Evolutionary conservation across 2,797 vertebrate genomes (phyloP).

Genomic region (Tadarida brasiliensis): DNA sequence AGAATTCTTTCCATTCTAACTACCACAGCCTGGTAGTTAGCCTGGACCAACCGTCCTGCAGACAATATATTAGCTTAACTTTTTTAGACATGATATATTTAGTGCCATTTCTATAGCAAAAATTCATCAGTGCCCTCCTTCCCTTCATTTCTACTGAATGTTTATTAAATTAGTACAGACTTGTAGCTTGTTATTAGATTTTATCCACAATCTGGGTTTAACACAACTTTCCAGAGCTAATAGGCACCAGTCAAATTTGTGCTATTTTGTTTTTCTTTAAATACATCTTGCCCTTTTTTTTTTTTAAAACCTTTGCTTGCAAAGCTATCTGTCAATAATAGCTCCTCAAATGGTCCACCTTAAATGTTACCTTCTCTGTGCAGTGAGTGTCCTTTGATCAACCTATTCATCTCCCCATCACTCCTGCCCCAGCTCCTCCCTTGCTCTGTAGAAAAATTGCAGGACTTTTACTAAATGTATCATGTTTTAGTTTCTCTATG

Average conservation of each 20-base stretch:
- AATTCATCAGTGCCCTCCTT: not conserved
- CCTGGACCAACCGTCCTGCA: not conserved
- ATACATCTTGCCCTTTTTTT: not conserved
- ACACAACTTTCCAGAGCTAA: not conserved
- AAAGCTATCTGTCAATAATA: slow-evolving; percentile 5
- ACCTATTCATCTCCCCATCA: not conserved
- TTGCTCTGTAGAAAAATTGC: not conserved
- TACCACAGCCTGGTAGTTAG: not conserved
- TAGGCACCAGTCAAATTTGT: not conserved
- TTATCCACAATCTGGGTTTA: not conserved
- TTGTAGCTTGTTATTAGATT: slow-evolving; percentile 45
- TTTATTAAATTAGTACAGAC: not conserved
- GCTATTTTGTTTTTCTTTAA: slow-evolving; percentile 24
- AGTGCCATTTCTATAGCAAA: slow-evolving; percentile 2
- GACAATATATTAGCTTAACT: not conserved
- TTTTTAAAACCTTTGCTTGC: not conserved
- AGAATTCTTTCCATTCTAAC: not conserved
- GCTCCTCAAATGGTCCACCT: not conserved
- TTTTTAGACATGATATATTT: not conserved
- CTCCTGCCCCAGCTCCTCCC: not conserved
- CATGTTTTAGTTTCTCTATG: not conserved
- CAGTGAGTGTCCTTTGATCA: not conserved
- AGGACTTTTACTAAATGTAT: not conserved
- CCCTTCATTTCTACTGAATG: not conserved
- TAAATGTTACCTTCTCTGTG: not conserved